These are phyloP conservation scores for Carposina sasakii DNA, from an alignment of 1,140 invertebrate genomes.

Conservation along the genomic window DNA sequence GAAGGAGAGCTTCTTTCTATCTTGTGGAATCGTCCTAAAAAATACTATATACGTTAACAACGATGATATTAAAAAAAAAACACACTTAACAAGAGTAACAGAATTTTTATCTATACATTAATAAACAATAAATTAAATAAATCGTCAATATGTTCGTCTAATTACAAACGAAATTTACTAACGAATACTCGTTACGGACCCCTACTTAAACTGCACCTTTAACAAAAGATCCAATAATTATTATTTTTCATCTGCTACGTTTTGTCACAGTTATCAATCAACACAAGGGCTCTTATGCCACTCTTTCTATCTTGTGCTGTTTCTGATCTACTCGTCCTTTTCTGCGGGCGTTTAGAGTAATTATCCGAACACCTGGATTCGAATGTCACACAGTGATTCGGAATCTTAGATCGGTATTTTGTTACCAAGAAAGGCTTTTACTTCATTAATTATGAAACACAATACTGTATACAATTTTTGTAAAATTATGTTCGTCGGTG, in stretches of 20 bases:
- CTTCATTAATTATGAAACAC: conserved; percentile 72
- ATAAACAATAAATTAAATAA: no score
- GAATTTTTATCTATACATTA: no score
- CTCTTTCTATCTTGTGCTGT: conserved; percentile 29
- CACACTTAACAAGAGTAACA: no score
- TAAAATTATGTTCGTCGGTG: conserved; percentile 60
- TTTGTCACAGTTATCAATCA: conserved; percentile 73
- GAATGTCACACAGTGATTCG: conserved; percentile 71
- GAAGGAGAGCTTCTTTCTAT: no score
- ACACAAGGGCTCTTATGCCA: conserved; percentile 43
- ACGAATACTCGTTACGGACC: conserved; percentile 36
- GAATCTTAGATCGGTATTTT: conserved; percentile 69
- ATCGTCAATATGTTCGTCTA: no score
- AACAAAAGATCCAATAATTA: conserved; percentile 71
- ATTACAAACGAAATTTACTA: conserved; percentile 28
- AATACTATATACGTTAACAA: no score
- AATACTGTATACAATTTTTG: conserved; percentile 64
- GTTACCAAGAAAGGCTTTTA: conserved; percentile 68
- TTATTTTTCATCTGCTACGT: conserved; percentile 71
- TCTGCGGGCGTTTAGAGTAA: conserved; percentile 52
- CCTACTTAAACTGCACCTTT: conserved; percentile 54
- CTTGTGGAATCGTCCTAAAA: no score
- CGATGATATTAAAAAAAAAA: no score
- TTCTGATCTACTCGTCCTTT: conserved; percentile 33
- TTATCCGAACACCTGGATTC: conserved; percentile 70